Percentiles rank a stretch among this genome's conserved stretches.
Evolutionary conservation across 2,113 vertebrate species (phyloP).

Genomic region (Pachypanchax playfairii): DNA sequence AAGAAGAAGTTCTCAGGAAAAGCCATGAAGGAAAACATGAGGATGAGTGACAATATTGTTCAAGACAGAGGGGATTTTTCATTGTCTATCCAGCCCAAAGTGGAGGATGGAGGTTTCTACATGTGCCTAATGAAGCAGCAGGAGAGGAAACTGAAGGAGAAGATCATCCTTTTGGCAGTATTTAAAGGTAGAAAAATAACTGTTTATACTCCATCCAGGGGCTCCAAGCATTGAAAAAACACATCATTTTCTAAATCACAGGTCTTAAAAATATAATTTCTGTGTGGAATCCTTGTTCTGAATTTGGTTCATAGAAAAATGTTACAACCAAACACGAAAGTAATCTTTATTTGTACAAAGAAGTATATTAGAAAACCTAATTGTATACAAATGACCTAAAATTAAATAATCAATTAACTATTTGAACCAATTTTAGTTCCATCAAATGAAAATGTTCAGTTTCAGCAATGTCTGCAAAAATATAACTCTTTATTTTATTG

Average conservation of each 20-base stretch:
- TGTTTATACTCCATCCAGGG: too few species aligned
- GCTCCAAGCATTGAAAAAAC: not conserved
- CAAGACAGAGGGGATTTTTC: slow-evolving; percentile 64
- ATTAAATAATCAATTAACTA: too few species aligned
- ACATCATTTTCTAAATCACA: not conserved
- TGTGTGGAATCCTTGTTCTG: too few species aligned
- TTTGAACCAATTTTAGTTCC: too few species aligned
- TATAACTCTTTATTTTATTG: not conserved
- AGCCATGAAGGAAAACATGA: slow-evolving; percentile 33
- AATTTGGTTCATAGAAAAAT: too few species aligned
- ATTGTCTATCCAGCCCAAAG: slow-evolving; percentile 58
- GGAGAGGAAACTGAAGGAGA: slow-evolving; percentile 45
- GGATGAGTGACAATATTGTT: slow-evolving; percentile 57
- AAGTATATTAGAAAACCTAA: too few species aligned
- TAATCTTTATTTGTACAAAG: too few species aligned
- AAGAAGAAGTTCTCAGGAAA: slow-evolving; percentile 28
- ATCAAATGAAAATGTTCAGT: too few species aligned
- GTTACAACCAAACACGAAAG: too few species aligned
- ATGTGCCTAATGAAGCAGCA: slow-evolving; percentile 59
- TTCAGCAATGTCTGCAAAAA: not conserved
- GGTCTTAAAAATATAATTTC: not conserved
- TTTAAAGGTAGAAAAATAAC: slow-evolving; percentile 66
- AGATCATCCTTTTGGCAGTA: slow-evolving; percentile 67
- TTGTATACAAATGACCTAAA: too few species aligned
- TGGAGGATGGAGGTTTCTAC: slow-evolving; percentile 65